Base-by-base conservation (phyloP, 1,140 invertebrate species). In the Drosophila nikananu region DNA sequence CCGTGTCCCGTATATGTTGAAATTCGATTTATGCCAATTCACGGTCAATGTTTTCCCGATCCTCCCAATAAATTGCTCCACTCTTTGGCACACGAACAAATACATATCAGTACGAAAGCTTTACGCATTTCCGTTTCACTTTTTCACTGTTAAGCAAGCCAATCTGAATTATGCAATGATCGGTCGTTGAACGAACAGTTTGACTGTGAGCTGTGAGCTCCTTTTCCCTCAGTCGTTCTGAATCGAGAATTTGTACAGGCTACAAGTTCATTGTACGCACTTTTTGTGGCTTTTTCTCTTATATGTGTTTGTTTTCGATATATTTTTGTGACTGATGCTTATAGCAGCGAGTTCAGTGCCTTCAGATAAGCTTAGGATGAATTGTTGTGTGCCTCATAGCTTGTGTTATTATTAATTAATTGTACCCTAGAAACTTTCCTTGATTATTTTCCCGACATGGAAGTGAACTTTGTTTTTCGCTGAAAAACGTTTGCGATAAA, bases 11-110 rank as follows among this genome's bases (percentile, higher is more conserved):
- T 37, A 55, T 55, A 67, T 63, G 60, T 64, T 57, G 37, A 75
- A 83, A 86, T 62, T 41, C 74, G 46, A 60, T 79, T 81, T 90
- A 54, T 84, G 78, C 55, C 63, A 60, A 79, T 89, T 89, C 84
- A 89, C 78, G 84, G 84, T 90, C 84, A 89, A 90, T 87, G 84
- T 76, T 84, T 81, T 79, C 51, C 63, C 66, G 61, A 62, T 73
- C 49, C 63, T 66, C 41, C 57, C 32, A 71, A 71, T 67, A 58
- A 23, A 62, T 55, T 55, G 23, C 48, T 35, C 46, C 35, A 66
- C 61, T 62, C 39, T 46, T 58, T 42, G 55, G 19, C 17, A 51
- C 25, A 51, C 25, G 39, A 9, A 30, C 23, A 51, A 25, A 41
- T 15, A 42, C 32, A 46, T 65, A 48, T 54, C 57, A 51, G 41